Percentiles rank a stretch among this genome's conserved stretches.
Evolutionary conservation across 2,113 vertebrate genomes (phyloP).

Genomic region (Penelope pileata): DNA sequence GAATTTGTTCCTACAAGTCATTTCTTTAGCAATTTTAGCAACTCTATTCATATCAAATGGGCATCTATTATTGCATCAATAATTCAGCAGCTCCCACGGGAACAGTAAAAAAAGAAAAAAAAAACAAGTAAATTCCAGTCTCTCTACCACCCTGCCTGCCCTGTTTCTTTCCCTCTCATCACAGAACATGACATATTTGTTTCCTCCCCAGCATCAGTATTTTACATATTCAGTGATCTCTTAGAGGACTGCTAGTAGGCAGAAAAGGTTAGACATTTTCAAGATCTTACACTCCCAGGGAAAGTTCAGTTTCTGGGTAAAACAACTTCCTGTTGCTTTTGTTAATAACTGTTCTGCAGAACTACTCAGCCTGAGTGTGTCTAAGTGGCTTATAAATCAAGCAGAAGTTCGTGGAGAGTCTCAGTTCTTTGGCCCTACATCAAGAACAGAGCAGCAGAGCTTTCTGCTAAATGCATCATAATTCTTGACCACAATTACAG

Average conservation of each 20-base stretch:
- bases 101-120: background rate
- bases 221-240: background rate
- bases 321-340: background rate
- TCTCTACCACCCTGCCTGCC: background rate
- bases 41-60: background rate
- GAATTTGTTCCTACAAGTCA: constrained; percentile 2
- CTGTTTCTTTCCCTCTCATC: background rate
- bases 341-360: background rate
- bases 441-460: background rate
- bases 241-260: background rate
- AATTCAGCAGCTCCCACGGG: background rate
- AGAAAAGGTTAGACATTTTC: background rate
- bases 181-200: background rate
- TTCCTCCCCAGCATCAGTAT: background rate
- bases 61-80: constrained; percentile 7
- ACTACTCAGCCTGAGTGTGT: background rate
- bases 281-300: background rate
- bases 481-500: background rate
- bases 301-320: background rate
- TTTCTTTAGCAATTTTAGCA: background rate
- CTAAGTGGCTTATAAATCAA: constrained; percentile 43
- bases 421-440: background rate
- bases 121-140: background rate
- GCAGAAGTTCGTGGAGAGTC: background rate
- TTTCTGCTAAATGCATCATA: background rate